Conservation (phyloP, 2,113 vertebrate species). For the Aspidoscelis tigris region DNA sequence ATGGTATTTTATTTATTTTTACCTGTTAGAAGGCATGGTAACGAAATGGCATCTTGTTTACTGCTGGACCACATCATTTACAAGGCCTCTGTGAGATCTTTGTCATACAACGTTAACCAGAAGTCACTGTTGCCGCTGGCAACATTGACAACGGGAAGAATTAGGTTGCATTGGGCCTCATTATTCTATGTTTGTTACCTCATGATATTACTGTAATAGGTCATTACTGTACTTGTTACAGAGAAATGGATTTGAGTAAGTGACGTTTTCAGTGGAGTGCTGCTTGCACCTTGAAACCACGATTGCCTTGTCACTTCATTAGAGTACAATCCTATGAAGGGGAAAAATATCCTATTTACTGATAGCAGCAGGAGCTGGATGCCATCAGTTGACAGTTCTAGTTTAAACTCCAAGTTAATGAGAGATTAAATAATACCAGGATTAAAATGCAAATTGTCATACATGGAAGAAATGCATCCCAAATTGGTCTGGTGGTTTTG, state of each 20-base stretch:
- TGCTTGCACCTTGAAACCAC: slow-evolving; percentile 56
- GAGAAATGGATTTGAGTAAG: slow-evolving; percentile 60
- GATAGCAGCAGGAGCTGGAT: slow-evolving; percentile 18
- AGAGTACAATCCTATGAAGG: slow-evolving; percentile 29
- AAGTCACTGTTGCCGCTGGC: slow-evolving; percentile 68
- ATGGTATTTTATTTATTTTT: not conserved
- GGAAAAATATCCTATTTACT: slow-evolving; percentile 38
- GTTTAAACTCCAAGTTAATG: slow-evolving; percentile 50
- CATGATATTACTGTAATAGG: slow-evolving; percentile 70
- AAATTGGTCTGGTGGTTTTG: rapidly evolving
- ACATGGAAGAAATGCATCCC: not conserved
- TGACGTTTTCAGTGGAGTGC: slow-evolving; percentile 63
- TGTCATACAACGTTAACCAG: slow-evolving; percentile 65
- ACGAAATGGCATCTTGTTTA: slow-evolving; percentile 58
- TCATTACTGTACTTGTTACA: slow-evolving; percentile 69
- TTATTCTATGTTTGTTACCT: slow-evolving; percentile 71
- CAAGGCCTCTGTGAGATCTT: slow-evolving; percentile 50
- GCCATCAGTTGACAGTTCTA: slow-evolving; percentile 19
- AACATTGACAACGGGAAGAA: slow-evolving; percentile 55
- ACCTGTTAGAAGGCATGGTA: slow-evolving; percentile 20
- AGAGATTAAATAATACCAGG: slow-evolving; percentile 32
- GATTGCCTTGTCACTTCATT: slow-evolving; percentile 48
- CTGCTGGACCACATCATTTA: slow-evolving; percentile 42
- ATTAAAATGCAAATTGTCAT: slow-evolving; percentile 9
- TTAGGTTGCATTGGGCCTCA: slow-evolving; percentile 71